Conservation (phyloP, 2,888 invertebrate genomes). For the Agrotis puta region DNA sequence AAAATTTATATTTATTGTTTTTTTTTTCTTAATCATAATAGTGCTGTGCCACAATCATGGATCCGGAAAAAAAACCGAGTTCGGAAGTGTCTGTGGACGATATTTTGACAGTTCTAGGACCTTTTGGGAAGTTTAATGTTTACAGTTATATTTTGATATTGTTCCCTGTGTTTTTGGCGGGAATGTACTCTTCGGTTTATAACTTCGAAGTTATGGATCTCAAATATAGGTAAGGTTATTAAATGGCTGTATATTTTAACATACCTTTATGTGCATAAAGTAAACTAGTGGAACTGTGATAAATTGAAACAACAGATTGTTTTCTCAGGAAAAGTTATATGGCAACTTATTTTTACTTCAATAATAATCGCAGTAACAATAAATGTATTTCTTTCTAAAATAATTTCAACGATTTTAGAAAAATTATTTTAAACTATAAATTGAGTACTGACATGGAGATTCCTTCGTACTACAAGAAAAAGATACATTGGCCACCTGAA, state of each 20-base stretch:
- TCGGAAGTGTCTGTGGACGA: conserved; percentile 86
- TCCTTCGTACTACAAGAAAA: too few relatives aligned
- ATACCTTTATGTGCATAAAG: not conserved
- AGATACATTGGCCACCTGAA: too few relatives aligned
- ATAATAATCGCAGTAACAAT: not conserved
- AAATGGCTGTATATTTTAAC: conserved; percentile 5
- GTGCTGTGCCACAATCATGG: conserved; percentile 76
- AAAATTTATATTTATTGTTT: conserved; percentile 31
- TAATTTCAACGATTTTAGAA: not conserved
- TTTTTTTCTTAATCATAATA: conserved; percentile 31
- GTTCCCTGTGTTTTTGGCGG: conserved; percentile 84
- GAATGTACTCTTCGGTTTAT: conserved; percentile 87
- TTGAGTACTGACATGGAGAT: too few relatives aligned
- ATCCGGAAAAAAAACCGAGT: conserved; percentile 82
- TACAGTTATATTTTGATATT: conserved; percentile 82
- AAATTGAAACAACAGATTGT: not conserved
- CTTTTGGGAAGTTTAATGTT: conserved; percentile 85
- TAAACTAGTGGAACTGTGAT: not conserved
- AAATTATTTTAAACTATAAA: not conserved
- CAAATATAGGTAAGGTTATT: conserved; percentile 80
- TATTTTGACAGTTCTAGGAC: conserved; percentile 83
- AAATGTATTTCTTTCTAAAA: too few relatives aligned
- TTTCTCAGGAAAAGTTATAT: not conserved
- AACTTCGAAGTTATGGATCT: conserved; percentile 88
- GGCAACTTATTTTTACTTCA: not conserved